Percentiles rank a stretch among this genome's conserved stretches.
These are phyloP conservation scores for Periophthalmus magnuspinnatus DNA, from an alignment of 2,797 vertebrate genomes.

Conservation along the genomic window DNA sequence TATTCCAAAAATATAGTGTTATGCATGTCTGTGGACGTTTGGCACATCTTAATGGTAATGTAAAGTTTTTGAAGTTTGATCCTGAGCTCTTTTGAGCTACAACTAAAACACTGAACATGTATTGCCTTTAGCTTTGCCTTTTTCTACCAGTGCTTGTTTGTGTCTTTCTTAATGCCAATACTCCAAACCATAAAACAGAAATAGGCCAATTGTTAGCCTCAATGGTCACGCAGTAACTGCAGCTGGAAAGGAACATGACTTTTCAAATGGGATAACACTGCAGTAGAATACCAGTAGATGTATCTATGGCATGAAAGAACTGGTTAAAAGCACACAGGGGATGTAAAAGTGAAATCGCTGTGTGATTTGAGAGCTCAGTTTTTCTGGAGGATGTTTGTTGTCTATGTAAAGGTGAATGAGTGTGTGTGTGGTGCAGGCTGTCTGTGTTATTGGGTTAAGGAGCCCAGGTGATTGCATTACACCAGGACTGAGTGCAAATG, in stretches of 20 bases:
- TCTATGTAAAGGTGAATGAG: slow-evolving; percentile 20
- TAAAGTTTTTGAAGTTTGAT: too few species aligned
- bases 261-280: slow-evolving; percentile 14
- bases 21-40: too few species aligned
- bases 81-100: background rate
- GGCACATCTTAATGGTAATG: too few species aligned
- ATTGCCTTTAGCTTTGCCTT: background rate
- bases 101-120: background rate
- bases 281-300: background rate
- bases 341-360: slow-evolving; percentile 10
- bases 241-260: background rate
- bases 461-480: slow-evolving; percentile 72
- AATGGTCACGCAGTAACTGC: slow-evolving; percentile 9
- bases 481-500: slow-evolving; percentile 54
- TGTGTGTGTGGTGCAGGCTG: slow-evolving; percentile 42
- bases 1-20: too few species aligned
- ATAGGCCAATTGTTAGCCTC: slow-evolving; percentile 22
- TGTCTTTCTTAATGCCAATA: slow-evolving; percentile 10
- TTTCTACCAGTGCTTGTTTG: slow-evolving; percentile 9
- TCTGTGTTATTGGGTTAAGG: slow-evolving; percentile 70
- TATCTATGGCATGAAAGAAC: slow-evolving; percentile 12
- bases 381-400: slow-evolving; percentile 46
- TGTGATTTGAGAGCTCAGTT: slow-evolving; percentile 42
- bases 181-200: slow-evolving; percentile 27
- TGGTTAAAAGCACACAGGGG: background rate